Base-by-base conservation (phyloP, 2,888 invertebrate species). In the Formica aserva region DNA sequence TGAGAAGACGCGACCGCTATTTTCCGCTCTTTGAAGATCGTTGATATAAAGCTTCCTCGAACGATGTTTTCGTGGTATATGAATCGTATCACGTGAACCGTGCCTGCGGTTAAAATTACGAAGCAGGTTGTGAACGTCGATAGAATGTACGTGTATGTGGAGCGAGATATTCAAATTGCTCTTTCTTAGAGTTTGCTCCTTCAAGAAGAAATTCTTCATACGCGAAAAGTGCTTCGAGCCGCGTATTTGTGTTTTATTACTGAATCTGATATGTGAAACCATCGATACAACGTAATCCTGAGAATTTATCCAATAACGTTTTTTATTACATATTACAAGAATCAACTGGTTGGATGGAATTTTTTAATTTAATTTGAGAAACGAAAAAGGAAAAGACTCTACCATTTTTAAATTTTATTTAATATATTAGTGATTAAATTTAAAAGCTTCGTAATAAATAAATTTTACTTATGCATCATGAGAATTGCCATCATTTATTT, bases 11-110 rank as follows among this genome's bases (percentile, higher is more conserved):
- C 29, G 41, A 13, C 29, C 75, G 74, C 60, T 72, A 72, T 72
- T 78, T 78, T 78, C 74, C 74, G 74, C 78, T 80, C 78, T 80
- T 80, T 80, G 78, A 80, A 45, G 78, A 80, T 80, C 45, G 74
- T 60, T 80, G 78, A 60, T 80, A 48, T 80, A 74, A 80, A 74
- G 74, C 60, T 45, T 80, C 41, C 60, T 26, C 45, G 45, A 74
- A 26, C 60, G 75, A 60, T 60, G 60, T 80, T 80, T 80, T 60
- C 57, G 26, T 45, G 26, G 60, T 60, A 41, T 69, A 71, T 57
- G 74, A 80, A 74, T 80, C 35, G 74, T 62, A 80, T 78, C 60
- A 32, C 60, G 72, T 45, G 74, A 60, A 45, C 41, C 32, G 3
- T 38, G 41, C 32, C 60, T 60, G 60, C 45, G 60, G 74, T 78